These are phyloP conservation scores for Diabrotica balteata DNA, from an alignment of 2,888 invertebrate species.

Conservation along the genomic window DNA sequence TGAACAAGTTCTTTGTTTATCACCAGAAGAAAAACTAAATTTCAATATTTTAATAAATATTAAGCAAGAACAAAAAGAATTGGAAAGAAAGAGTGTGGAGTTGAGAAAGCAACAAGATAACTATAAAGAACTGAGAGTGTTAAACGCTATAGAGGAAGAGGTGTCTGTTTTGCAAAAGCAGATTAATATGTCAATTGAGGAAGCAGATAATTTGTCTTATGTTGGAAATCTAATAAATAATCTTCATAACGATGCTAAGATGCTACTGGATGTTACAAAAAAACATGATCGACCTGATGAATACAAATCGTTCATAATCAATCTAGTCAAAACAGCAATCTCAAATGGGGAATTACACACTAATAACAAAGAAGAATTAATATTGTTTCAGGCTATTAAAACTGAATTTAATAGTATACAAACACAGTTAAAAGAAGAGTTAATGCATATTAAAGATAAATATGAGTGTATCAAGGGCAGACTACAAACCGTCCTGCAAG, in stretches of 20 bases:
- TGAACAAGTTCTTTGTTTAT: slow-evolving; percentile 53
- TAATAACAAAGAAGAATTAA: slow-evolving; percentile 12
- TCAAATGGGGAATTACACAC: slow-evolving; percentile 1
- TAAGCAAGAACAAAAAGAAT: slow-evolving; percentile 49
- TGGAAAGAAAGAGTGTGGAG: slow-evolving; percentile 48
- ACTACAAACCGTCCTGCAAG: slow-evolving; percentile 34
- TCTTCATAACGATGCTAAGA: slow-evolving; percentile 47
- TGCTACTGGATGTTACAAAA: slow-evolving; percentile 42
- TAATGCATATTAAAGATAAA: slow-evolving; percentile 31
- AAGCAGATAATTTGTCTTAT: slow-evolving; percentile 13
- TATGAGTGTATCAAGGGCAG: slow-evolving; percentile 33
- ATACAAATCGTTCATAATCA: slow-evolving; percentile 11
- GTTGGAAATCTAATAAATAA: slow-evolving; percentile 45
- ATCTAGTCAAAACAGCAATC: slow-evolving; percentile 12
- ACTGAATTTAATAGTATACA: slow-evolving; percentile 24
- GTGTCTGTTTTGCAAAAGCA: slow-evolving; percentile 42
- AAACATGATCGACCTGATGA: slow-evolving; percentile 42
- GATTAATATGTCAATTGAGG: slow-evolving; percentile 31
- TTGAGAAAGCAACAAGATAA: slow-evolving; percentile 42
- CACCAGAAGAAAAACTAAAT: slow-evolving; percentile 47
- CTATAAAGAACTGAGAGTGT: slow-evolving; percentile 40
- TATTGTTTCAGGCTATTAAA: slow-evolving; percentile 22
- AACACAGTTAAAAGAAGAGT: slow-evolving; percentile 24
- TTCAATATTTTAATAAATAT: slow-evolving; percentile 49
- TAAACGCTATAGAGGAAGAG: slow-evolving; percentile 44